These are phyloP conservation scores for Aix galericulata DNA, from an alignment of 2,113 vertebrate species.

Conservation along the genomic window DNA sequence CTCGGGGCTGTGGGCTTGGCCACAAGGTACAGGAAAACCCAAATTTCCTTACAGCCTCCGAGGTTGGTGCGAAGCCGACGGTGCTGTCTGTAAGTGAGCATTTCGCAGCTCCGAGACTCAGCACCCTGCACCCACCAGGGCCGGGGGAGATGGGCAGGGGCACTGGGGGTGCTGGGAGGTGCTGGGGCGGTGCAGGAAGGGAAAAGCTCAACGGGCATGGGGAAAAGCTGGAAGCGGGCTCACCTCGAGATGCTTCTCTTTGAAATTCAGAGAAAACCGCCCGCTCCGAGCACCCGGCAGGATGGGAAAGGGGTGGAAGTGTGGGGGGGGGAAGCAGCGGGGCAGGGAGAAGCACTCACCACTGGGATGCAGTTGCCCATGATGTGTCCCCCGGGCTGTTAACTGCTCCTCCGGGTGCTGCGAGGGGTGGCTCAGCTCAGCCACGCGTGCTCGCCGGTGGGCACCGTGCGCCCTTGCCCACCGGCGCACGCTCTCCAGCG, in stretches of 20 bases:
- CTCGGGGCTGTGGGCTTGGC: fast-evolving
- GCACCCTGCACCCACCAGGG: fast-evolving
- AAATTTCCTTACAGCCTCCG: background rate
- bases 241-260: background rate
- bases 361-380: conserved; percentile 39
- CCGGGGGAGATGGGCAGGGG: background rate
- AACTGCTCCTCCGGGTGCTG: background rate
- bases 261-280: background rate
- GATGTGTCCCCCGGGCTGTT: fast-evolving
- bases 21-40: background rate
- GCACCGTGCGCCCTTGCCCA: background rate
- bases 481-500: fast-evolving
- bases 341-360: background rate
- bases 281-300: background rate
- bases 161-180: too few species aligned
- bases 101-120: fast-evolving
- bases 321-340: background rate
- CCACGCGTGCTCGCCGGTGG: fast-evolving
- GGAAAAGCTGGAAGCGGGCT: background rate
- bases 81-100: fast-evolving
- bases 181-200: background rate
- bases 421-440: background rate
- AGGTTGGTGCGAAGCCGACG: background rate
- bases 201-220: background rate
- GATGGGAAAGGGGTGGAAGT: background rate